Evolutionary conservation across 2,888 invertebrate species (phyloP), one percentile per base, ranked within the genome.

Genomic region (Cataglyphis albicans): DNA sequence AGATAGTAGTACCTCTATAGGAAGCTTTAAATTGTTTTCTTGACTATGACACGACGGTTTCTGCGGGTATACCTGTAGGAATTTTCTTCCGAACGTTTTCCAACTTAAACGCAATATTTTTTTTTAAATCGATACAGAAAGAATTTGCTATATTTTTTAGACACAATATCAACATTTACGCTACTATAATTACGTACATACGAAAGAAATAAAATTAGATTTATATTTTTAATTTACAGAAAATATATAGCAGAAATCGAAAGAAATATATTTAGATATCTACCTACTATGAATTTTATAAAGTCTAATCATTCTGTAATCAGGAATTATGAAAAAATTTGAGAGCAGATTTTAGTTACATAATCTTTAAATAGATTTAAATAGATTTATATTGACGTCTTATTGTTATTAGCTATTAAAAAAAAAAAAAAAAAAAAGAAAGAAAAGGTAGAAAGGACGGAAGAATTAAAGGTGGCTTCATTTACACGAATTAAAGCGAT

Each of bases 11-110:
- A 81, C 78, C 82, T 85, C 82, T 89, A 90, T 90, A 25, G 1
- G 25, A 25, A 25, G 25, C 89, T 89, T 84, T 90, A 90, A 92
- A 92, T 92, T 88, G 91, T 91, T 93, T 93, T 92, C 92, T 93
- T 92, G 90, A 82, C 84, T 52, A 64, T 80, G n/a, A n/a, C n/a
- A 7, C 64, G 83, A 75, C 61, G 74, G 64, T 75, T 81, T 12
- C 41, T 74, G 9, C 21, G 68, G 48, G 29, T 18, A 1, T 10
- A n/a, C 18, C 18, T 10, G 12, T 10, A n/a, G 52, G 1, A n/a
- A 48, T 48, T 25, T 48, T 68, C 3, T 32, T 32, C 12, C 7
- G 48, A 7, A 52, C 18, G 7, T 52, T 21, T n/a, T 32, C 10
- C 7, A 59, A 57, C 18, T 12, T 29, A 5, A 67, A 7, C 15